These are phyloP conservation scores for Chymomyza caudatula DNA, from an alignment of 2,888 invertebrate species.

Conservation along the genomic window DNA sequence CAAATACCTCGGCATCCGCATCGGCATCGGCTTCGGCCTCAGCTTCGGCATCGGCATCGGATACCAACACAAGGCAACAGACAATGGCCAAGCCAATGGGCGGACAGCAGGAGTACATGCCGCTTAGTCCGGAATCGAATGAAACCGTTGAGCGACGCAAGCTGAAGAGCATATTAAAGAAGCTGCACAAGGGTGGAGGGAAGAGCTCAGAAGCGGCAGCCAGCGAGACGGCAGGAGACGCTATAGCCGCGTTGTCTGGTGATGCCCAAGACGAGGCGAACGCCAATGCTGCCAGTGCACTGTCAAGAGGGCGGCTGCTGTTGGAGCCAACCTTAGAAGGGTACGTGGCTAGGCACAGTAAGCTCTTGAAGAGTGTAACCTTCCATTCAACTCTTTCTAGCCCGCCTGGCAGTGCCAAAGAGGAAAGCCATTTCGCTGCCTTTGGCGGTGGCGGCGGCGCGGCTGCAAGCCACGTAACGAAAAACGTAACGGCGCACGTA, in stretches of 20 bases:
- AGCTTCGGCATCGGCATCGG: conserved; percentile 43
- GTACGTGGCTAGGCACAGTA: conserved; percentile 91
- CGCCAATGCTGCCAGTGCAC: conserved; percentile 29
- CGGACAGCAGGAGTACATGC: conserved; percentile 71
- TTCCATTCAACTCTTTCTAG: conserved; percentile 92
- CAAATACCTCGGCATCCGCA: conserved; percentile 62
- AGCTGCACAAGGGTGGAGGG: conserved; percentile 83
- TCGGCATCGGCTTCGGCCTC: conserved; percentile 47
- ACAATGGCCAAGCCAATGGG: conserved; percentile 42
- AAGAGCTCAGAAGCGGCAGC: neutral
- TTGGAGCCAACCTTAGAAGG: conserved; percentile 92
- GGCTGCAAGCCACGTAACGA: conserved; percentile 5
- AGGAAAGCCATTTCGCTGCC: conserved; percentile 45
- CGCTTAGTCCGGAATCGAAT: conserved; percentile 84
- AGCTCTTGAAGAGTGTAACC: conserved; percentile 92
- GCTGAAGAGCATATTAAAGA: conserved; percentile 91
- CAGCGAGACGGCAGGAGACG: conserved; percentile 54
- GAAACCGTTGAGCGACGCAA: conserved; percentile 90
- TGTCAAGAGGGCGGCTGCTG: conserved; percentile 81
- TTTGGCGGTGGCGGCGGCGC: conserved; percentile 28
- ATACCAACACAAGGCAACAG: conserved; percentile 47
- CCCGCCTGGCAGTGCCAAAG: conserved; percentile 82
- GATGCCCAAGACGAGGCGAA: conserved; percentile 42
- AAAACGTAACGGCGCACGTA: conserved; percentile 8
- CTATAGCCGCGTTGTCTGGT: conserved; percentile 76